Conservation (phyloP, 2,113 vertebrate genomes). For the Thryonomys swinderianus region DNA sequence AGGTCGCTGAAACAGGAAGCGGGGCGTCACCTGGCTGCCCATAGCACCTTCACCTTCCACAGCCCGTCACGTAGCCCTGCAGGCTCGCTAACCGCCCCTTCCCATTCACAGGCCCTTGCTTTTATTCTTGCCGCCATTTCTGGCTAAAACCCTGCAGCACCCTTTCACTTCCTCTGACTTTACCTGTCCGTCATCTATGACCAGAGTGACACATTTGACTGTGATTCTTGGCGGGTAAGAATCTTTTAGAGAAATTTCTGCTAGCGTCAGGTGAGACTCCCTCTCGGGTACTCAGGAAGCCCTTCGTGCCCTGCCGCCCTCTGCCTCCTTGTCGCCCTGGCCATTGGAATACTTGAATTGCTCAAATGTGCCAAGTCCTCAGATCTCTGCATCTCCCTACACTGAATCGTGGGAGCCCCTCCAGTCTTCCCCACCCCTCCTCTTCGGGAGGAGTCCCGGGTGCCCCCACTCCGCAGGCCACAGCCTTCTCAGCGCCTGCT, state of each 20-base stretch:
- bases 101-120: rapidly evolving
- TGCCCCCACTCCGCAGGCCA: rapidly evolving
- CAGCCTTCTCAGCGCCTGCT: rapidly evolving
- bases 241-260: not conserved
- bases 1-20: not conserved
- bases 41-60: rapidly evolving
- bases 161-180: not conserved
- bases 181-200: rapidly evolving
- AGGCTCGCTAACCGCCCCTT: rapidly evolving
- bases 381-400: rapidly evolving
- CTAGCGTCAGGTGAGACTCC: not conserved
- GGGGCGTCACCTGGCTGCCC: rapidly evolving
- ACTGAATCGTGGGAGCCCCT: not conserved
- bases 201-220: not conserved
- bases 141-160: not conserved
- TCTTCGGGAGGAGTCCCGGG: not conserved
- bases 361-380: rapidly evolving
- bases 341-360: not conserved
- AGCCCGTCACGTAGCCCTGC: not conserved
- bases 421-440: not conserved
- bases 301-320: not conserved
- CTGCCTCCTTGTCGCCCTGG: not conserved
- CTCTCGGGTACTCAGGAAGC: not conserved
- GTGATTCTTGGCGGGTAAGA: not conserved
- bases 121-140: not conserved